These are phyloP conservation scores for Capromys pilorides DNA, from an alignment of 2,797 vertebrate genomes.

Conservation along the genomic window DNA sequence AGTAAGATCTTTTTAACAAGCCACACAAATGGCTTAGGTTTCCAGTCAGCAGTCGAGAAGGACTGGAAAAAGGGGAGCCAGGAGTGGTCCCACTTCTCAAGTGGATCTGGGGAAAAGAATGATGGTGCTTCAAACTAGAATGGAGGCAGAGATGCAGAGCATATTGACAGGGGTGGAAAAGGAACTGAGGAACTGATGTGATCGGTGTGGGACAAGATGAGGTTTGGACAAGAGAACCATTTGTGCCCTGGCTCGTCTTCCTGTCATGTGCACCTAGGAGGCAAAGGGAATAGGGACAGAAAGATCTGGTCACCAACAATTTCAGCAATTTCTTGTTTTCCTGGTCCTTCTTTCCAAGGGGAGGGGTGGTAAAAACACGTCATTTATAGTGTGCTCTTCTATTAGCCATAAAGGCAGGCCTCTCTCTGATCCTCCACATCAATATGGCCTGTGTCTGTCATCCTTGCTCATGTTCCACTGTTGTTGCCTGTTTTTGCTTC, in stretches of 20 bases:
- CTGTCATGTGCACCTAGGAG: background rate
- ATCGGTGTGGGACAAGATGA: background rate
- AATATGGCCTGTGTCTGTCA: rapidly evolving
- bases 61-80: background rate
- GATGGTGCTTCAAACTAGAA: too few species aligned
- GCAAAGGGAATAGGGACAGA: rapidly evolving
- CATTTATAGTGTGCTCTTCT: background rate
- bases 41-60: too few species aligned
- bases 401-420: too few species aligned
- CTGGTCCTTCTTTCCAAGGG: background rate
- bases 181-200: too few species aligned
- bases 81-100: rapidly evolving
- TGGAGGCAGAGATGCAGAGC: too few species aligned
- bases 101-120: too few species aligned
- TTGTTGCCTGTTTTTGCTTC: background rate
- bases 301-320: background rate
- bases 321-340: background rate
- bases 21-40: background rate
- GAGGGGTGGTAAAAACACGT: background rate
- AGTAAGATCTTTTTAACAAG: background rate
- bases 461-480: background rate
- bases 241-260: background rate
- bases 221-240: too few species aligned
- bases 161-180: background rate
- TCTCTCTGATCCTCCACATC: background rate